phyloP scores from a whole-genome alignment of 2,888 invertebrate species.

The Blomia tropicalis region DNA sequence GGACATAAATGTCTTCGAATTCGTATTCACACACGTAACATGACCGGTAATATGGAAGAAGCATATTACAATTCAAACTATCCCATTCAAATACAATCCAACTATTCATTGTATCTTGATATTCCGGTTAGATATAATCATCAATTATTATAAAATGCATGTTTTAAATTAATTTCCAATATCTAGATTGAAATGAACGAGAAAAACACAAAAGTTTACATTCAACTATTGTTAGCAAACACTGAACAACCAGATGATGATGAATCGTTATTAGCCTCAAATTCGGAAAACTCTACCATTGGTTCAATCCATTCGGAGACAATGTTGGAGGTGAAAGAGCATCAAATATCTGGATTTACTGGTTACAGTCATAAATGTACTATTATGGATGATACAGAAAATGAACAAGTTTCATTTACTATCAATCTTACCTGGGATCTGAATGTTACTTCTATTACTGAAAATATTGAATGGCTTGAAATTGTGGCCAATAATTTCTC shows the following conservation, averaged over 20 bases:
- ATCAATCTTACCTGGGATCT: neutral
- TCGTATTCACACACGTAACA: neutral
- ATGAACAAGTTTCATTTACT: neutral
- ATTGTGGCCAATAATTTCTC: neutral
- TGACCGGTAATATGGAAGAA: neutral
- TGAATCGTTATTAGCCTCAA: neutral
- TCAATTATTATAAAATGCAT: too few relatives aligned
- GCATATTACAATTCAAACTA: neutral
- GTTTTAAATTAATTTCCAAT: too few relatives aligned
- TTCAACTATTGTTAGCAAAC: neutral
- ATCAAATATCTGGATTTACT: slow-evolving; percentile 8
- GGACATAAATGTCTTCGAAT: neutral
- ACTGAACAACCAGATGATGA: neutral
- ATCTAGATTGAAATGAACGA: slow-evolving; percentile 1
- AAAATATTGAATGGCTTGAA: neutral
- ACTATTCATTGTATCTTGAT: neutral
- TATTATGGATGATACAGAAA: neutral
- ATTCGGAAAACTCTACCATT: neutral
- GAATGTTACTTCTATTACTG: neutral
- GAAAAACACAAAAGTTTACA: neutral
- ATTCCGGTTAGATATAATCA: neutral
- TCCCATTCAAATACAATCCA: neutral
- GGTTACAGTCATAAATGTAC: neutral
- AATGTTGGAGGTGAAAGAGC: neutral
- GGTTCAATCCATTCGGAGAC: neutral